A percentile compares a stretch with the other conserved stretches of the same genome.
Conservation (phyloP, 2,797 vertebrate species). For the Smutsia temminckii region DNA sequence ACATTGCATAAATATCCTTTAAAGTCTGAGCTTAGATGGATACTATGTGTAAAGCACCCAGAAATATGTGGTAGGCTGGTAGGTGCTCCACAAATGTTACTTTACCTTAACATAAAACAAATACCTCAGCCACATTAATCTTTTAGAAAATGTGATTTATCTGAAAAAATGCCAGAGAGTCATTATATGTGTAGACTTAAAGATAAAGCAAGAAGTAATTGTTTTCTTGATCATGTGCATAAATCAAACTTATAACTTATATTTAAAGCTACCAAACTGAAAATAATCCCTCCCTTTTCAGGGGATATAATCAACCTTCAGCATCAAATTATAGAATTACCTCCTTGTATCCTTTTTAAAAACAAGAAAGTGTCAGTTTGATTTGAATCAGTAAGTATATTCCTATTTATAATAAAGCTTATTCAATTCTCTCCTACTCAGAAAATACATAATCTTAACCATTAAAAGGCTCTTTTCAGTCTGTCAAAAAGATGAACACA, state of each 20-base stretch:
- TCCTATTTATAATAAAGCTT: neutral
- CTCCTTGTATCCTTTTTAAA: neutral
- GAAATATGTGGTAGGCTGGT: neutral
- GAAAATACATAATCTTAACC: neutral
- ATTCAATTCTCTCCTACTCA: neutral
- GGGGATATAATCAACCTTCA: neutral
- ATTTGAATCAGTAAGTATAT: neutral
- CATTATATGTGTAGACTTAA: conserved; percentile 2
- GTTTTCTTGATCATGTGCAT: neutral
- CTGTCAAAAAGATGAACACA: conserved; percentile 35
- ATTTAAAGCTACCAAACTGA: neutral
- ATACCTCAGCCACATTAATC: neutral
- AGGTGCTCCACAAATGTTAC: neutral
- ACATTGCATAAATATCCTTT: neutral
- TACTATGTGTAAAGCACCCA: neutral
- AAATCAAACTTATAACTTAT: neutral
- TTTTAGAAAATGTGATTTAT: conserved; percentile 40
- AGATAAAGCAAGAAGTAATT: conserved; percentile 17
- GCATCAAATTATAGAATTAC: neutral
- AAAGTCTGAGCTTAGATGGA: neutral
- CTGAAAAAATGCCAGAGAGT: conserved; percentile 16
- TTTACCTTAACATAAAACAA: conserved; percentile 44
- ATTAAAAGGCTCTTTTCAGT: neutral
- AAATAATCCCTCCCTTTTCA: conserved; percentile 20
- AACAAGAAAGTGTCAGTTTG: neutral